Evolutionary conservation across 2,113 vertebrate species (phyloP).

Genomic region (Chroicocephalus ridibundus): DNA sequence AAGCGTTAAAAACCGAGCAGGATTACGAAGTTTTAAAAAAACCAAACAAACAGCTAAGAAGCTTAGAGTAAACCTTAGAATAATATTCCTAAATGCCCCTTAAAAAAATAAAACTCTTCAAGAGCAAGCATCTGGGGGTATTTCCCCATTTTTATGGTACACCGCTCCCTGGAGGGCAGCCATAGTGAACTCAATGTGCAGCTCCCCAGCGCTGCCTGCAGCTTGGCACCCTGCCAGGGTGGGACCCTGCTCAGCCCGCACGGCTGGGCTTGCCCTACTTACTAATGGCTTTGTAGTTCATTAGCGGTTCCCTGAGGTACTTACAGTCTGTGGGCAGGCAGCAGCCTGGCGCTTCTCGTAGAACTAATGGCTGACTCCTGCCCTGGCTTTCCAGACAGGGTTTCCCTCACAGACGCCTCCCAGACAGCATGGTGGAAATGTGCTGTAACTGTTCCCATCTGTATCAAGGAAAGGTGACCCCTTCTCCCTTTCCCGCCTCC

Average conservation of each 20-base stretch:
- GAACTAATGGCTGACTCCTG: background rate
- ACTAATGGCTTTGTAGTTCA: background rate
- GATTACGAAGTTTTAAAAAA: background rate
- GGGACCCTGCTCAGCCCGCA: fast-evolving
- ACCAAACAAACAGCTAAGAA: background rate
- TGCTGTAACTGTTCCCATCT: fast-evolving
- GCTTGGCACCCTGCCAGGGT: background rate
- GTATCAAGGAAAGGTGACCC: fast-evolving
- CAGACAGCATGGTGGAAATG: fast-evolving
- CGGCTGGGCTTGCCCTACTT: background rate
- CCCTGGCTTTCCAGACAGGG: too few species aligned
- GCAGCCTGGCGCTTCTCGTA: too few species aligned
- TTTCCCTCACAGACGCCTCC: fast-evolving
- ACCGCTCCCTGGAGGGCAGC: fast-evolving
- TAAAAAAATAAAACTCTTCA: background rate
- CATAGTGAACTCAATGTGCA: fast-evolving
- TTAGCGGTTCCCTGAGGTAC: background rate
- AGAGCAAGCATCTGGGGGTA: background rate
- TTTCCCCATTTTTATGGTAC: fast-evolving
- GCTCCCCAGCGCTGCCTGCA: fast-evolving
- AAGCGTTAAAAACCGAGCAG: fast-evolving
- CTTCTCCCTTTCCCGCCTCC: background rate
- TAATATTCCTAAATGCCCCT: fast-evolving
- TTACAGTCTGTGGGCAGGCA: too few species aligned
- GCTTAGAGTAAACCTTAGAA: background rate